Conservation (phyloP, 2,888 invertebrate species). For the Caenorhabditis sulstoni region DNA sequence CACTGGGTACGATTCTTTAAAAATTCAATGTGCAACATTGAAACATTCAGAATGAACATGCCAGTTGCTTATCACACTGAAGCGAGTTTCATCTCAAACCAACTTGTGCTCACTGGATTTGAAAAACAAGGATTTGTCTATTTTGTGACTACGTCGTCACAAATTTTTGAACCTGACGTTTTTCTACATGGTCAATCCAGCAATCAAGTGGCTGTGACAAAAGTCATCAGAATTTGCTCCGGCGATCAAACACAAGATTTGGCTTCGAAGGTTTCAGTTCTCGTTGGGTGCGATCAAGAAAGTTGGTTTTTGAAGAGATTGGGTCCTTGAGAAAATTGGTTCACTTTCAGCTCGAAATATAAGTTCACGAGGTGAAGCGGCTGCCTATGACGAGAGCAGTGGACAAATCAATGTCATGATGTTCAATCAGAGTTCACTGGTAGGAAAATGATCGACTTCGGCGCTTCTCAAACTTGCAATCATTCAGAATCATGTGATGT, state of each 20-base stretch:
- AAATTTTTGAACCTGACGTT: slow-evolving; percentile 61
- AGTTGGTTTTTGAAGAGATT: slow-evolving; percentile 22
- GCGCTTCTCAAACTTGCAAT: neutral
- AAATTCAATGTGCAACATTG: neutral
- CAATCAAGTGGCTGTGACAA: slow-evolving; percentile 37
- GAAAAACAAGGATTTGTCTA: slow-evolving; percentile 53
- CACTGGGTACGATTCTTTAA: slow-evolving; percentile 29
- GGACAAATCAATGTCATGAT: slow-evolving; percentile 47
- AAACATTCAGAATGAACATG: slow-evolving; percentile 22
- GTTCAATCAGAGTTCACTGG: slow-evolving; percentile 26
- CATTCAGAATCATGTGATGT: slow-evolving; percentile 39
- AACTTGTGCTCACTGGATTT: slow-evolving; percentile 47
- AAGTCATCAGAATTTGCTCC: slow-evolving; percentile 47
- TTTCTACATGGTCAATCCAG: slow-evolving; percentile 18
- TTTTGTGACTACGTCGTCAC: slow-evolving; percentile 60
- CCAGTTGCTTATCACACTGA: slow-evolving; percentile 45
- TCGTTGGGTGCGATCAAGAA: slow-evolving; percentile 54
- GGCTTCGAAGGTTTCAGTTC: slow-evolving; percentile 41
- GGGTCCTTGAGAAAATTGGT: no score
- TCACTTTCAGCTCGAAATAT: neutral
- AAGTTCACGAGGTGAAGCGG: slow-evolving; percentile 53
- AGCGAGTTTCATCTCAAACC: slow-evolving; percentile 56
- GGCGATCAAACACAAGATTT: slow-evolving; percentile 51
- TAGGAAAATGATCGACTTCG: slow-evolving; percentile 10
- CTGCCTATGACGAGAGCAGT: slow-evolving; percentile 26